Evolutionary conservation across 2,888 invertebrate species (phyloP), one percentile per base, ranked within the genome.

Genomic region (Eupithecia vulgata): DNA sequence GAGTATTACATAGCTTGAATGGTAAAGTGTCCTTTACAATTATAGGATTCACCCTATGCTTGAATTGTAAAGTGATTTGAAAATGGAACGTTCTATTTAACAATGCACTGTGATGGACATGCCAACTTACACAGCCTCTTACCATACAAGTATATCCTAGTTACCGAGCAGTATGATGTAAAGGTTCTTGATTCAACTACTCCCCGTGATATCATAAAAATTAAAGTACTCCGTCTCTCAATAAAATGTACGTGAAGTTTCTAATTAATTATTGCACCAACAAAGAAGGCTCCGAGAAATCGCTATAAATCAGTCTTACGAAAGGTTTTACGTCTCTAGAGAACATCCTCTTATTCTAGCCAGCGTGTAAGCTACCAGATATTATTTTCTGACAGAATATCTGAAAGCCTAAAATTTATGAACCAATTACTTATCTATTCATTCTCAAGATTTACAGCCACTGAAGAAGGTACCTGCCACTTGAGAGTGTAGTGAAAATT

Each of bases 261-360:
- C 17, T 61, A 40, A 40, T 42, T 59, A 40, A 40, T 68, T 68
- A 68, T 42, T 5, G 15, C 52, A 25, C 8, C 68, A 68, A 68
- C 67, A 34, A 68, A 68, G 67, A 68, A 67, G 25, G 57, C 52
- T 67, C 17, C 1, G 21, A 57, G 35, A 25, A 62, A 67, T 25
- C 37, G 48, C 30, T 25, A 70, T 73, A 70, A 73, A 73, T 73
- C 73, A 73, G 70, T 57, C 17, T 68, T 68, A 68, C 17, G 12
- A 59, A 34, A 37, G 52, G 67, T 35, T 67, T 62, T 73, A 70
- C 70, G 70, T 59, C 72, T 65, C 15, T 21, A 25, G 40, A 25
- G 65, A 37, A 40, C 17, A 61, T 42, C 2, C 65, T 25, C 40
- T 42, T 40, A 21, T 65, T 40, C 40, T 65, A 65, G 37, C 21